A percentile compares a stretch with the other conserved stretches of the same genome.
Evolutionary conservation across 1,140 invertebrate species (phyloP).

Genomic region (Drosophila nannoptera): DNA sequence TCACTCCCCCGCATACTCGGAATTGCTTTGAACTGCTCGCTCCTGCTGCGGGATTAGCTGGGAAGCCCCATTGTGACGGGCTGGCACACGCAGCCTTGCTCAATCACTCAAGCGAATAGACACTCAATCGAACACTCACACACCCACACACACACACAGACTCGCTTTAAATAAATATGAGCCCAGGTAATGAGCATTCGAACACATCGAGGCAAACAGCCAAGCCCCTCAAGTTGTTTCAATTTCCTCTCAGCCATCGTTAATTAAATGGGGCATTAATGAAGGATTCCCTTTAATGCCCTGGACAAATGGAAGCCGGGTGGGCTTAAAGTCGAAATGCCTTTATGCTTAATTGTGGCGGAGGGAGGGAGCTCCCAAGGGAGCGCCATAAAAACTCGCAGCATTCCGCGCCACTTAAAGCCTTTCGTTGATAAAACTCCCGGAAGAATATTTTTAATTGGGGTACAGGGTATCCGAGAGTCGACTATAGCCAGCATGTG

Average conservation of each 20-base stretch:
- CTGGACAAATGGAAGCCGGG: not conserved
- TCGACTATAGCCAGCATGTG: not conserved
- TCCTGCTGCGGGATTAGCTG: conserved; percentile 60
- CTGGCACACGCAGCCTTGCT: conserved; percentile 7
- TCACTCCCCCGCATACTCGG: too few relatives aligned
- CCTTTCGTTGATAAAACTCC: not conserved
- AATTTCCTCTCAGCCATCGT: conserved; percentile 42
- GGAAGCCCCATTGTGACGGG: conserved; percentile 39
- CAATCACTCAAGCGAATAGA: conserved; percentile 32
- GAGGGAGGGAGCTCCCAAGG: too few relatives aligned
- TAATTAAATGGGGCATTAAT: conserved; percentile 73
- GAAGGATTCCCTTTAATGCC: conserved; percentile 22
- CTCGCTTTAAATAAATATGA: conserved; percentile 59
- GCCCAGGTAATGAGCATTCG: conserved; percentile 51
- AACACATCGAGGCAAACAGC: conserved; percentile 5
- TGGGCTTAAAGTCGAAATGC: too few relatives aligned
- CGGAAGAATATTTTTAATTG: not conserved
- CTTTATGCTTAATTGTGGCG: too few relatives aligned
- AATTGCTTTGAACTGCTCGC: conserved; percentile 69
- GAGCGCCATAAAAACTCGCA: too few relatives aligned
- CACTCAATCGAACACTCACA: conserved; percentile 12
- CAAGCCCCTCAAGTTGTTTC: not conserved
- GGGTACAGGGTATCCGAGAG: not conserved
- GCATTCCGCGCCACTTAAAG: too few relatives aligned
- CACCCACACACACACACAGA: not conserved